Conservation (phyloP, 1,140 invertebrate species). For the Drosophila auraria region DNA sequence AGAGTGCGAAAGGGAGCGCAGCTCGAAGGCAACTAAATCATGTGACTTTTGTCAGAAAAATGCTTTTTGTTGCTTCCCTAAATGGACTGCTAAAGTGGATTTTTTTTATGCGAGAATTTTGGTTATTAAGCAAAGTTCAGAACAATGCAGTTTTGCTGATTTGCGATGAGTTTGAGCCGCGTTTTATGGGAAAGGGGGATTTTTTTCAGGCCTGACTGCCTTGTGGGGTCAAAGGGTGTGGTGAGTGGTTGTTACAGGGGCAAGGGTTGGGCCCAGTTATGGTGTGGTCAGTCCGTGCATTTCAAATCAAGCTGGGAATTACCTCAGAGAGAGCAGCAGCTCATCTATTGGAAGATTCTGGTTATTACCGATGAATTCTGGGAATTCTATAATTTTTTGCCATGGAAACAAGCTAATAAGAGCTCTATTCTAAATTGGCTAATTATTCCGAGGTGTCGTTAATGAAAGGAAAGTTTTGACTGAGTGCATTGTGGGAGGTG, state of each 20-base stretch:
- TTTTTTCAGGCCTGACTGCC: constrained; percentile 7
- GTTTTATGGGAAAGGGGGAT: constrained; percentile 26
- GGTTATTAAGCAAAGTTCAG: constrained; percentile 68
- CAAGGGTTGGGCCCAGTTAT: constrained; percentile 16
- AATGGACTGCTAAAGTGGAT: constrained; percentile 37
- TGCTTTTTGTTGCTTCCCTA: constrained; percentile 30
- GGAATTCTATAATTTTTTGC: constrained; percentile 13
- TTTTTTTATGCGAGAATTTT: constrained; percentile 69
- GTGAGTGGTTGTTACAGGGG: not conserved
- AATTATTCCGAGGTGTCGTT: constrained; percentile 1
- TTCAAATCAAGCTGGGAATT: constrained; percentile 43
- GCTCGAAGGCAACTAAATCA: constrained; percentile 70
- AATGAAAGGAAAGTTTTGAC: not conserved
- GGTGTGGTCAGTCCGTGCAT: constrained; percentile 15
- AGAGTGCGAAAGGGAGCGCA: constrained; percentile 24
- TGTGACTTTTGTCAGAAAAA: constrained; percentile 66
- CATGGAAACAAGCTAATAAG: constrained; percentile 9
- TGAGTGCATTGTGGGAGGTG: not conserved
- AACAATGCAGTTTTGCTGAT: constrained; percentile 72
- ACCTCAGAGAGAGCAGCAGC: constrained; percentile 18
- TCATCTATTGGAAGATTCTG: constrained; percentile 21
- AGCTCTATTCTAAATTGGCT: constrained; percentile 22
- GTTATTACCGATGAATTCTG: constrained; percentile 40
- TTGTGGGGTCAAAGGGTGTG: constrained; percentile 12
- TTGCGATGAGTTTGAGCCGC: constrained; percentile 44